Base-by-base conservation (phyloP, 2,797 vertebrate species). In the Cygnus olor region DNA sequence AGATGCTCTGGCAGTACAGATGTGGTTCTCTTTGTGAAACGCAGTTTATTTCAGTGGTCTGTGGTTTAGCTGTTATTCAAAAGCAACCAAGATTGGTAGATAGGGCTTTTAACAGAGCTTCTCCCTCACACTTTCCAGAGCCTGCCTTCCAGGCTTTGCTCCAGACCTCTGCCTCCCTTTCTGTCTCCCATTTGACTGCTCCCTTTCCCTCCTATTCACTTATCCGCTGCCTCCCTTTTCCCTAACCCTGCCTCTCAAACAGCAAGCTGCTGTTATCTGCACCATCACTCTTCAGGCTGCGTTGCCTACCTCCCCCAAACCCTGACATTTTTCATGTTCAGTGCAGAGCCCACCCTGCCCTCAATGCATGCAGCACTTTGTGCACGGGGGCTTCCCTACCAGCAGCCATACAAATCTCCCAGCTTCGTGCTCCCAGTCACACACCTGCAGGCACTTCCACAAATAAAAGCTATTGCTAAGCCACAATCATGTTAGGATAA, bases 41-140 rank as follows among this genome's bases (percentile, higher is more conserved):
- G 32, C 80, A 94, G 94, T 93, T 97, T 96, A 95, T 96, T 96
- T 91, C 91, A 95, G 92, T 89, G 93, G 93, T 94, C 85, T 94
- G 95, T 92, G 95, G 95, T 95, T 97, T 90, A 95, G 94, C 91
- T 96, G 85, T n/a, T 94, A 94, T 69, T 96, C 95, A 96, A 92
- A 94, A 95, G 96, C 91, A 92, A 90, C 91, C 54, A 88, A 96
- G 91, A 96, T 94, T 85, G 80, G 90, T 83, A 92, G 95, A 96
- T 89, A 94, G 65, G 45, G 65, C 72, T 94, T 94, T 94, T 93
- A 96, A 94, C 60, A 96, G 93, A 93, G 90, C 69, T 95, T 93
- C 83, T 90, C 79, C 64, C 78, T 96, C 94, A 90, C 76, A 64
- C 80, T 93, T 95, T 81, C 72, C 85, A 94, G 77, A 81, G 66